Base-by-base conservation (phyloP, 35 echinoderm and acorn worm species). In the Patiria miniata region DNA sequence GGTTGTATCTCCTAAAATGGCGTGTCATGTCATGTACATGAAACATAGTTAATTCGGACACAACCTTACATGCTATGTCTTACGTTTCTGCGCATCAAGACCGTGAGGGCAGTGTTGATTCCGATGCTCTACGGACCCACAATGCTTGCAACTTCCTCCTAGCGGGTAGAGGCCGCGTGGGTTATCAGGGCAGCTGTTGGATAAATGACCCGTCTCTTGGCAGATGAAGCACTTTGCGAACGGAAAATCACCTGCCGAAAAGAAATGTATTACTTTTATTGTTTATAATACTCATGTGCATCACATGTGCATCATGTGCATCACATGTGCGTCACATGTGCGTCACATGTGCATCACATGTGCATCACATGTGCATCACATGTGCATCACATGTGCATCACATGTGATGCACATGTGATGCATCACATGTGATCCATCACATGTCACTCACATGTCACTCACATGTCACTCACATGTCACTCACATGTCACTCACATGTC, bases 91-190 rank as follows among this genome's bases (percentile, higher is more conserved):
- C 12, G 42, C 42, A 47, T 47, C 42, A 6, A 47, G 4, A 52
- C 30, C 84, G 9, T 82, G 51, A 0, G 92, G 89, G 40, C 96
- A 99, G 55, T 92, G 86, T 51, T 82, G 83, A 39, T 69, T 87
- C 76, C 57, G 89, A 54, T 99, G 96, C 51, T 99, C 96, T 34
- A 99, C 96, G 19, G 96, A 99, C 12, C 93, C 96, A 87, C 96
- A 99, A 7, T 85, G 58, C 81, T 92, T 92, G 54, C 96, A 99
- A 9, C 82, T 81, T 6, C 96, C 96, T 33, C 96, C 96, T 36
- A 81, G 8, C 6, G 96, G 96, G 36, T 95, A 99, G 36, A 99
- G 90, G 26, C 96, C 93, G 16, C 90, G 89, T 34, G 96, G 96
- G 47, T 99, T 99, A 79, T 99, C 92, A 1, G 96, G 96, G 61